phyloP scores from a whole-genome alignment of 2,797 vertebrate genomes.

The Alca torda region DNA sequence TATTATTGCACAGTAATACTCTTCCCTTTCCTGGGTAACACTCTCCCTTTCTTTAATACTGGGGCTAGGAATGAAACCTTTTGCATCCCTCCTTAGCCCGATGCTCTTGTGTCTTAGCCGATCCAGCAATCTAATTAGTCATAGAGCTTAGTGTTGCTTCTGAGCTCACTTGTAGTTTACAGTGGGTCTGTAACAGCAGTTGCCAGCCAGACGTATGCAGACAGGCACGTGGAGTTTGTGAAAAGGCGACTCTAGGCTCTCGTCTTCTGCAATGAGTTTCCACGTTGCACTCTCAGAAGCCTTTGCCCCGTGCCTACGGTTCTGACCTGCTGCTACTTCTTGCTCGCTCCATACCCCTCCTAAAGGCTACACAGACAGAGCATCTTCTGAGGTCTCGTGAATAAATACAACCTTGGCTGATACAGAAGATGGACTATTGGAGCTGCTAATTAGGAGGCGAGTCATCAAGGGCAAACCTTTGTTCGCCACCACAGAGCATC shows the following conservation, averaged over 20 bases:
- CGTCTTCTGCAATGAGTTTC: not conserved
- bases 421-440: not conserved
- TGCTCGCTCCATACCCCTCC: not conserved
- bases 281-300: not conserved
- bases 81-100: not conserved
- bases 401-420: not conserved
- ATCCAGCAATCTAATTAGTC: not conserved
- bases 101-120: not conserved
- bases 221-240: not conserved
- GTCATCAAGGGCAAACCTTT: not conserved
- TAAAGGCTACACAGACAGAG: not conserved
- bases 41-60: not conserved
- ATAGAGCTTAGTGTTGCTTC: not conserved
- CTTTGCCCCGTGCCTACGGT: accelerated
- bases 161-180: not conserved
- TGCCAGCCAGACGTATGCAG: not conserved
- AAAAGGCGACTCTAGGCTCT: not conserved
- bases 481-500: not conserved
- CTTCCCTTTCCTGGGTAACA: not conserved
- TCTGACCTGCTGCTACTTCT: not conserved
- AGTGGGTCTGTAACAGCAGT: not conserved
- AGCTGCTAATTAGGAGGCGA: not conserved
- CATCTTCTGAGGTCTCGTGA: not conserved
- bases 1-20: not conserved
- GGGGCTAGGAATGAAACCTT: not conserved